Evolutionary conservation across 2,797 vertebrate genomes (phyloP).

Genomic region (Dryobates pubescens): DNA sequence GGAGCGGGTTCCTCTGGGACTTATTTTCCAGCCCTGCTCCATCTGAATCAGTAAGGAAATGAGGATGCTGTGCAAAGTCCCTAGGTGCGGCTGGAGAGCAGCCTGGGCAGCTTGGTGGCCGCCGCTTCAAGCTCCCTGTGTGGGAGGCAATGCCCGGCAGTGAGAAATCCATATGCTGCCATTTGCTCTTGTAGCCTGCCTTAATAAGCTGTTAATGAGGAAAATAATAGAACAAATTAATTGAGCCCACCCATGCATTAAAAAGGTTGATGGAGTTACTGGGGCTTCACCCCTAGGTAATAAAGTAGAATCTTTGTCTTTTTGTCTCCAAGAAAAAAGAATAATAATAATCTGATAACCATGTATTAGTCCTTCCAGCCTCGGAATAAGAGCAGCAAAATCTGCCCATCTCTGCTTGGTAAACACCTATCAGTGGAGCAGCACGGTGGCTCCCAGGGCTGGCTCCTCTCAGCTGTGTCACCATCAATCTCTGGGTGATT

Average conservation of each 20-base stretch:
- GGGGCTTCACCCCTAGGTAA: not conserved
- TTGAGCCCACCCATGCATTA: conserved; percentile 20
- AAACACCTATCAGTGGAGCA: not conserved
- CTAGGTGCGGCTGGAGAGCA: conserved; percentile 27
- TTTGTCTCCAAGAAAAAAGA: not conserved
- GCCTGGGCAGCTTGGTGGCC: conserved; percentile 11
- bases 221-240: conserved; percentile 22
- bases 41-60: conserved; percentile 49
- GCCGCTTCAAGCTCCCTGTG: not conserved
- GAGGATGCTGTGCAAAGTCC: conserved; percentile 48
- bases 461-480: not conserved
- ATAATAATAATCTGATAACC: not conserved
- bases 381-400: not conserved
- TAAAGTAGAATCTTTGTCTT: not conserved
- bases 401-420: not conserved
- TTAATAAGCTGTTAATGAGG: conserved; percentile 46
- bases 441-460: not conserved
- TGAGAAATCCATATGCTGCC: conserved; percentile 53
- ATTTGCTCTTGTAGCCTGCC: conserved; percentile 42
- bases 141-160: not conserved
- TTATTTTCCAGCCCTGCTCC: conserved; percentile 57
- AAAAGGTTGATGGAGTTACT: not conserved
- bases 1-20: conserved; percentile 60
- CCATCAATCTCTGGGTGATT: not conserved
- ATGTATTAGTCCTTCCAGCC: not conserved